Conservation (phyloP, 2,888 invertebrate genomes). For the Sphecodes monilicornis region DNA sequence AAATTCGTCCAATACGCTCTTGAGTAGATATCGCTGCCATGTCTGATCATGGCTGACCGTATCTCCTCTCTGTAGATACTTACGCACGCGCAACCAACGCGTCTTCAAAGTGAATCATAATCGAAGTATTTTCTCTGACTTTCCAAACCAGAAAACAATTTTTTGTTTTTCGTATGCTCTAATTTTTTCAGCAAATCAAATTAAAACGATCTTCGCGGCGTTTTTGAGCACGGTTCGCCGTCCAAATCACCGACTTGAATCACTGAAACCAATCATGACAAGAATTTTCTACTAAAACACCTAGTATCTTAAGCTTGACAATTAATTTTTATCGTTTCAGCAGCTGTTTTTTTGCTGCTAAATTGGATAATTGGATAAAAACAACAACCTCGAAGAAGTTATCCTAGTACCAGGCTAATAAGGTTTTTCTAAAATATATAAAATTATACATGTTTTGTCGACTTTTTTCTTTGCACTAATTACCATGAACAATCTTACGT, state of each 20-base stretch:
- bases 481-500: not conserved
- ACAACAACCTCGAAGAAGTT: not conserved
- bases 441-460: not conserved
- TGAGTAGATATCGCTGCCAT: too few species aligned
- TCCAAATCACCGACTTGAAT: not conserved
- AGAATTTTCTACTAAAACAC: not conserved
- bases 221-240: not conserved
- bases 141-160: too few species aligned
- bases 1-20: too few species aligned
- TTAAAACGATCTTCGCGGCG: too few species aligned
- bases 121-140: too few species aligned
- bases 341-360: not conserved
- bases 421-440: not conserved
- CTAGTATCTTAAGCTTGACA: not conserved
- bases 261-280: too few species aligned
- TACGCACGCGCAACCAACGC: too few species aligned
- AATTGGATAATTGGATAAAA: not conserved
- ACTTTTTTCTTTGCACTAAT: not conserved
- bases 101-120: too few species aligned
- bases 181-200: too few species aligned
- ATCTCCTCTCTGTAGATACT: too few species aligned
- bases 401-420: not conserved
- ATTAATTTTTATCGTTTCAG: not conserved
- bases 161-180: too few species aligned
- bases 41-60: too few species aligned